These are phyloP conservation scores for Acrobasis consociella DNA, from an alignment of 2,888 invertebrate species.

Conservation along the genomic window DNA sequence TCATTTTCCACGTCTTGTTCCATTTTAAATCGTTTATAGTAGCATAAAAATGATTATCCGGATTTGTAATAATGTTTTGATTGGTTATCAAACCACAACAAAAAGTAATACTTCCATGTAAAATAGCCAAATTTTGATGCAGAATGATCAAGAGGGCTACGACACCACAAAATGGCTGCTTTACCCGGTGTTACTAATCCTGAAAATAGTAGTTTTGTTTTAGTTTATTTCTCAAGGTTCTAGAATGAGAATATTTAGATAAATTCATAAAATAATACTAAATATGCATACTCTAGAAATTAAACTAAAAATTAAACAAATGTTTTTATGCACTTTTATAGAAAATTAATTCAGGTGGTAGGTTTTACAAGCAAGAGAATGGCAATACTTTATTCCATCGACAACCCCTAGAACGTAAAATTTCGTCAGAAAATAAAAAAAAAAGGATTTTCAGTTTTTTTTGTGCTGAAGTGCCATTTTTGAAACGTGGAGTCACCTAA, in stretches of 20 bases:
- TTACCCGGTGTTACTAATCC: slow-evolving; percentile 62
- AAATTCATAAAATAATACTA: too few species aligned
- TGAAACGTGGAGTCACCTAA: too few species aligned
- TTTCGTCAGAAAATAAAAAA: too few species aligned
- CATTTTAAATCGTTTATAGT: slow-evolving; percentile 48
- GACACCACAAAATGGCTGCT: slow-evolving; percentile 82
- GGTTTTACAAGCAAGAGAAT: background rate
- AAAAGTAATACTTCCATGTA: slow-evolving; percentile 82
- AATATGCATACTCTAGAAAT: background rate
- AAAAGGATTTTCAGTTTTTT: too few species aligned
- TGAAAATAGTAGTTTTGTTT: slow-evolving; percentile 17
- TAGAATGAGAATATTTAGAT: too few species aligned
- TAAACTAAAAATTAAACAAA: background rate
- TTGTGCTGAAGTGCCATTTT: too few species aligned
- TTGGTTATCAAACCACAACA: slow-evolving; percentile 72
- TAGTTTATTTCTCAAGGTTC: too few species aligned
- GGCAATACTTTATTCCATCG: background rate
- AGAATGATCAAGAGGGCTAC: slow-evolving; percentile 62
- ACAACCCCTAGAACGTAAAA: background rate
- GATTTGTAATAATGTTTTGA: slow-evolving; percentile 40
- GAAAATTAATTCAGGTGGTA: background rate
- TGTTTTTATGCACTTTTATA: too few species aligned
- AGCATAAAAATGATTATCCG: slow-evolving; percentile 28
- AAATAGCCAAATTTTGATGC: slow-evolving; percentile 77
- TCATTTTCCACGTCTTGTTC: slow-evolving; percentile 69